These are phyloP conservation scores for Chironomus tentans DNA, from an alignment of 2,888 invertebrate genomes.

Conservation along the genomic window DNA sequence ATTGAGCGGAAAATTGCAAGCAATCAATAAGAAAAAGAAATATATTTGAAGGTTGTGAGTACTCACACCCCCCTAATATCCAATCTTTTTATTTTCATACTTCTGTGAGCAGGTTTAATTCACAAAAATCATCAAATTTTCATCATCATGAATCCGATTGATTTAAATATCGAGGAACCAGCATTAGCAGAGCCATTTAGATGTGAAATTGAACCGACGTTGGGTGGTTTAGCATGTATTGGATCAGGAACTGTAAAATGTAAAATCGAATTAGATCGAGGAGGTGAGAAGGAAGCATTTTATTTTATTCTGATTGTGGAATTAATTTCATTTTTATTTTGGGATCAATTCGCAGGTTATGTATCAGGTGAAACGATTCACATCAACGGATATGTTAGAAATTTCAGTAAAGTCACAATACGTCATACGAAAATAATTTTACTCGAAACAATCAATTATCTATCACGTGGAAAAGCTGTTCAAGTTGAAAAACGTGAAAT, in stretches of 20 bases:
- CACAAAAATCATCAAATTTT: slow-evolving; percentile 97
- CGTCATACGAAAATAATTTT: slow-evolving; percentile 78
- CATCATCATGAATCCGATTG: slow-evolving; percentile 92
- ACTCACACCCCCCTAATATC: no score
- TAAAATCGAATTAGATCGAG: slow-evolving; percentile 76
- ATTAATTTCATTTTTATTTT: background rate
- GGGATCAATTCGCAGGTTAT: background rate
- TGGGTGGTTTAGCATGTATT: slow-evolving; percentile 75
- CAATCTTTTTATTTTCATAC: background rate
- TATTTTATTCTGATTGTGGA: background rate
- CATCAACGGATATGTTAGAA: slow-evolving; percentile 74
- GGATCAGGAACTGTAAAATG: slow-evolving; percentile 81
- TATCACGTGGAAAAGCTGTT: slow-evolving; percentile 74
- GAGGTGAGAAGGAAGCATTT: slow-evolving; percentile 46
- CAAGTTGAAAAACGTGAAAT: slow-evolving; percentile 81
- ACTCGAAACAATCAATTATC: slow-evolving; percentile 83
- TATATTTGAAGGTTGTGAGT: no score
- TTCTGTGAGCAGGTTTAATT: slow-evolving; percentile 52
- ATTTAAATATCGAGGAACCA: slow-evolving; percentile 81
- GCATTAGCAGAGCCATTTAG: slow-evolving; percentile 82
- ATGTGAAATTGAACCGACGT: slow-evolving; percentile 82
- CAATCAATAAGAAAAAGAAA: no score
- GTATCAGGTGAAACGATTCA: slow-evolving; percentile 90
- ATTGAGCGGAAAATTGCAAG: background rate
- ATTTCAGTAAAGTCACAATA: slow-evolving; percentile 76